Evolutionary conservation across 2,113 vertebrate genomes (phyloP).

Genomic region (Orycteropus afer): DNA sequence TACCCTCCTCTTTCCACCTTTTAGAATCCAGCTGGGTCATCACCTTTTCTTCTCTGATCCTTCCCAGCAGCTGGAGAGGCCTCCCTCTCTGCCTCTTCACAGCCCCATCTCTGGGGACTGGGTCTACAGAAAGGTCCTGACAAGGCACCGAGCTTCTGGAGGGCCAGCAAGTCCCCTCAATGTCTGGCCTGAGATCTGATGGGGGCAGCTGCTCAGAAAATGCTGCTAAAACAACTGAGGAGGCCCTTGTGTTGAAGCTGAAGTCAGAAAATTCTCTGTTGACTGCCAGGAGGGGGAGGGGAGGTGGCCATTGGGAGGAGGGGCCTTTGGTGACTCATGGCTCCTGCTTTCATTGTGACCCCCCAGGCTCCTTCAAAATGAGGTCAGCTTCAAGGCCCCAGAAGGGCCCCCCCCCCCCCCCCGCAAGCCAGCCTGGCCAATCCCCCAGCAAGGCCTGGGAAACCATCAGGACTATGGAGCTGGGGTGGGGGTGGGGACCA

Average conservation of each 20-base stretch:
- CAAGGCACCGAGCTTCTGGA: background rate
- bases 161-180: background rate
- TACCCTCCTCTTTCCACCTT: background rate
- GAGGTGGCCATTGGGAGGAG: background rate
- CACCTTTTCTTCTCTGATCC: background rate
- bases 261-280: background rate
- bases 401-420: background rate
- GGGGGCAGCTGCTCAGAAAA: background rate
- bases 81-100: background rate
- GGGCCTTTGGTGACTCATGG: background rate
- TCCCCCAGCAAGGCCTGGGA: conserved; percentile 37
- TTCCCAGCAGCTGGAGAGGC: background rate
- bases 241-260: background rate
- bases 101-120: background rate
- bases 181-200: background rate
- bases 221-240: background rate
- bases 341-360: background rate
- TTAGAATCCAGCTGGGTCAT: background rate
- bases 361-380: background rate
- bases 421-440: background rate
- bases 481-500: background rate
- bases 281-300: background rate
- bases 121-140: background rate
- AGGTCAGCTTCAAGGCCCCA: background rate
- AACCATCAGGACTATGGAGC: background rate